Evolutionary conservation across 2,797 vertebrate genomes (phyloP).

Genomic region (Pteropus rufus): DNA sequence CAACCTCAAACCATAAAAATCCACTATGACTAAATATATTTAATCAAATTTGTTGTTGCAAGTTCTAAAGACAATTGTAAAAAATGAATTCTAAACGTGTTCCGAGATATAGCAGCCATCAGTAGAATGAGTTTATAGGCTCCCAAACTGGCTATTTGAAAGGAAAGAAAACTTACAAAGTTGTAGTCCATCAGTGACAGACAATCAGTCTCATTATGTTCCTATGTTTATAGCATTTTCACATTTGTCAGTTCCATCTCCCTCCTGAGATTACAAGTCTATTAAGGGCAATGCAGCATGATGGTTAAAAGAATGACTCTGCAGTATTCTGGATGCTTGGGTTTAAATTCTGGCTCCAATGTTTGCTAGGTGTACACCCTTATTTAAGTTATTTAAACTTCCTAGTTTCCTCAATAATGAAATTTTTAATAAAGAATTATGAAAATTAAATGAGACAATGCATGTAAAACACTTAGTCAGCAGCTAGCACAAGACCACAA

Average conservation of each 20-base stretch:
- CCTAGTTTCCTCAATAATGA: background rate
- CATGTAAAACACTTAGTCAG: background rate
- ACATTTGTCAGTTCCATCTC: background rate
- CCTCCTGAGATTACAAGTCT: background rate
- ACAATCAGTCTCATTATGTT: background rate
- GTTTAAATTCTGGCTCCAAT: background rate
- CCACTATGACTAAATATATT: background rate
- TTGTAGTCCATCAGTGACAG: background rate
- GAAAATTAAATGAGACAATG: background rate
- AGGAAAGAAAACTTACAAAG: background rate
- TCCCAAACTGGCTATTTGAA: background rate
- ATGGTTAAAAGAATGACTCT: background rate
- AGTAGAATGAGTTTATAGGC: background rate
- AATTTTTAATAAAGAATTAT: background rate
- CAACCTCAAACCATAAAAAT: background rate
- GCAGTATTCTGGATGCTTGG: background rate
- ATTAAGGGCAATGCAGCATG: too few species aligned
- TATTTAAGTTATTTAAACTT: background rate
- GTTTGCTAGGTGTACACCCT: background rate
- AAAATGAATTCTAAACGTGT: background rate
- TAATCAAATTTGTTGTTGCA: background rate
- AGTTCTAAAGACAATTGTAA: background rate
- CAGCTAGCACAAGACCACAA: background rate
- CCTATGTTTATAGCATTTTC: background rate
- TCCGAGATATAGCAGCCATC: background rate